phyloP scores from a whole-genome alignment of 2,797 vertebrate genomes.

The Coranthus polyacanthus region DNA sequence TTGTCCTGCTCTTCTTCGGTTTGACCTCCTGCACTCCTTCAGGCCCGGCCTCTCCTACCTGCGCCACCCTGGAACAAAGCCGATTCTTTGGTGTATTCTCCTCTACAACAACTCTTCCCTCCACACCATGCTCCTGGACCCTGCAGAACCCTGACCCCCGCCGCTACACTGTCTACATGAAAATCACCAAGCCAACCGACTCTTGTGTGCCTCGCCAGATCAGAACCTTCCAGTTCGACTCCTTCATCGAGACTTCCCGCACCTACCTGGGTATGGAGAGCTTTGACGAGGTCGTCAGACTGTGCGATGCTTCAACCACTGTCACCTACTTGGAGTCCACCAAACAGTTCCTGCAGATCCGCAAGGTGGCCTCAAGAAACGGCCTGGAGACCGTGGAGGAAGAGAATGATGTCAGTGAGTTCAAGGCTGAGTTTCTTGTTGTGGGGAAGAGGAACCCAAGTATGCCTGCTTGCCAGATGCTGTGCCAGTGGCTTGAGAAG shows the following conservation, averaged over 20 bases:
- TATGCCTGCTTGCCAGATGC: slow-evolving; percentile 96
- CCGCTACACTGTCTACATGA: slow-evolving; percentile 98
- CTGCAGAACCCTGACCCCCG: slow-evolving; percentile 98
- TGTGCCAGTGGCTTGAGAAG: slow-evolving; percentile 96
- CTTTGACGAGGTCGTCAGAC: slow-evolving; percentile 95
- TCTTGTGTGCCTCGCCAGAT: slow-evolving; percentile 89
- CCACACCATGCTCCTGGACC: slow-evolving; percentile 94
- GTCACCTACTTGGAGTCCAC: slow-evolving; percentile 96
- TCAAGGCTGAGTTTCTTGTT: slow-evolving; percentile 95
- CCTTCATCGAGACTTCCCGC: slow-evolving; percentile 96
- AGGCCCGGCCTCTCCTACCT: slow-evolving; percentile 87
- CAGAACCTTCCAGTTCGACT: slow-evolving; percentile 97
- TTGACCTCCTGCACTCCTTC: slow-evolving; percentile 86
- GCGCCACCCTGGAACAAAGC: slow-evolving; percentile 95
- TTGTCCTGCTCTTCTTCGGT: slow-evolving; percentile 84
- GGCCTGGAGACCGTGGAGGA: slow-evolving; percentile 69
- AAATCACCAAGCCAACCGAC: slow-evolving; percentile 91
- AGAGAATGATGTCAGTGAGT: slow-evolving; percentile 85
- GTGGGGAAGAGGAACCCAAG: slow-evolving; percentile 98
- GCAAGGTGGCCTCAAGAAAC: slow-evolving; percentile 82
- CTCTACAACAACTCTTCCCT: slow-evolving; percentile 88
- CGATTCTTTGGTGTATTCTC: slow-evolving; percentile 98
- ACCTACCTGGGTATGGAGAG: slow-evolving; percentile 99
- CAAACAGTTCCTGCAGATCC: slow-evolving; percentile 98
- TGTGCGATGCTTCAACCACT: slow-evolving; percentile 92